A percentile compares a stretch with the other conserved stretches of the same genome.
phyloP scores from a whole-genome alignment of 2,888 invertebrate species.

The Oscheius sp. region DNA sequence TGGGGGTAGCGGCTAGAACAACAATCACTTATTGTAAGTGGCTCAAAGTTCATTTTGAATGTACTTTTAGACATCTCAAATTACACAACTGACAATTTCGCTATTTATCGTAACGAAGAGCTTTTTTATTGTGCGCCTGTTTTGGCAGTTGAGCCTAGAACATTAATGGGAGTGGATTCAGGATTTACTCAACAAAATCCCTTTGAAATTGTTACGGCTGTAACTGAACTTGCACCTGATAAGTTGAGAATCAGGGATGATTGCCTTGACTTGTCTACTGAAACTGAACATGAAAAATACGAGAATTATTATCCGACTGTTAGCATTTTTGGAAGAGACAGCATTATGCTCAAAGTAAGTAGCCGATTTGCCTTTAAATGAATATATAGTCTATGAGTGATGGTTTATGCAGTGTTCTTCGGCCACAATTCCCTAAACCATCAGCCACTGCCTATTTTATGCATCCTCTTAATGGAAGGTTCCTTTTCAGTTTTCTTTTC shows the following conservation, averaged over 20 bases:
- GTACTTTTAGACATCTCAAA: slow-evolving; percentile 27
- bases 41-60: background rate
- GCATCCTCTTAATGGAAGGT: slow-evolving; percentile 54
- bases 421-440: slow-evolving; percentile 54
- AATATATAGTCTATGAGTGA: slow-evolving; percentile 47
- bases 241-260: slow-evolving; percentile 43
- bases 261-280: slow-evolving; percentile 56
- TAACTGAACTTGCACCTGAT: background rate
- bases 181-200: slow-evolving; percentile 34
- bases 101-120: slow-evolving; percentile 42
- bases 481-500: background rate
- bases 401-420: slow-evolving; percentile 41
- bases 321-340: slow-evolving; percentile 55
- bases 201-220: slow-evolving; percentile 17
- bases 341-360: slow-evolving; percentile 51
- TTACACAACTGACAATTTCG: slow-evolving; percentile 42
- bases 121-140: slow-evolving; percentile 51
- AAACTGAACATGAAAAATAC: slow-evolving; percentile 47
- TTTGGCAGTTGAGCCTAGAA: slow-evolving; percentile 46
- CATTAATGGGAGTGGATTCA: slow-evolving; percentile 41
- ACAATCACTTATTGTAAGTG: slow-evolving; percentile 46
- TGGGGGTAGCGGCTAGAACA: slow-evolving; percentile 53
- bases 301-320: slow-evolving; percentile 52
- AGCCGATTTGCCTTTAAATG: background rate
- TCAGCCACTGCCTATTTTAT: slow-evolving; percentile 46